Percentiles rank a stretch among this genome's conserved stretches.
These are phyloP conservation scores for Ptilorrhoa leucosticta DNA, from an alignment of 2,113 vertebrate species.

Conservation along the genomic window DNA sequence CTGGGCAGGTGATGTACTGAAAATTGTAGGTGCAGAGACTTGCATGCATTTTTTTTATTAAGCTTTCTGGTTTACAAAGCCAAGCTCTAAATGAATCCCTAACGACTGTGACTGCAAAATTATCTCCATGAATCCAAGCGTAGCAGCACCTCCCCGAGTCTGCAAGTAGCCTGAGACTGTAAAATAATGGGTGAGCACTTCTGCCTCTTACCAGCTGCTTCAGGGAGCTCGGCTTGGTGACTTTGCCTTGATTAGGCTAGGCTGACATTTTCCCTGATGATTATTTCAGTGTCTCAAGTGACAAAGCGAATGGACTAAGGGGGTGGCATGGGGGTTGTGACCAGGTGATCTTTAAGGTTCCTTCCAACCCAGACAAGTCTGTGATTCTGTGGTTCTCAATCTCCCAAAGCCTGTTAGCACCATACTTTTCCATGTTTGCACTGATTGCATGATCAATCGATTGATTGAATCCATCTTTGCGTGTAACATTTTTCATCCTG, in stretches of 20 bases:
- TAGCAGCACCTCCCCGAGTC: background rate
- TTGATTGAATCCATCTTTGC: background rate
- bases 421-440: background rate
- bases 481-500: background rate
- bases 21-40: background rate
- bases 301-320: background rate
- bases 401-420: background rate
- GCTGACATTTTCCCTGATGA: background rate
- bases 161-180: background rate
- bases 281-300: background rate
- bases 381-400: background rate
- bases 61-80: background rate
- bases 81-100: background rate
- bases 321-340: background rate
- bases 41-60: background rate
- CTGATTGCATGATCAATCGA: background rate
- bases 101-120: background rate
- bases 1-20: background rate
- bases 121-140: background rate
- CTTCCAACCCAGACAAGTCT: background rate
- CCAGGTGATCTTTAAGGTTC: background rate
- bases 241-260: background rate
- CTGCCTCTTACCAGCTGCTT: background rate
- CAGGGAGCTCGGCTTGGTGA: background rate
- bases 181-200: background rate